These are phyloP conservation scores for Osmerus eperlanus DNA, from an alignment of 2,113 vertebrate species.

Conservation along the genomic window DNA sequence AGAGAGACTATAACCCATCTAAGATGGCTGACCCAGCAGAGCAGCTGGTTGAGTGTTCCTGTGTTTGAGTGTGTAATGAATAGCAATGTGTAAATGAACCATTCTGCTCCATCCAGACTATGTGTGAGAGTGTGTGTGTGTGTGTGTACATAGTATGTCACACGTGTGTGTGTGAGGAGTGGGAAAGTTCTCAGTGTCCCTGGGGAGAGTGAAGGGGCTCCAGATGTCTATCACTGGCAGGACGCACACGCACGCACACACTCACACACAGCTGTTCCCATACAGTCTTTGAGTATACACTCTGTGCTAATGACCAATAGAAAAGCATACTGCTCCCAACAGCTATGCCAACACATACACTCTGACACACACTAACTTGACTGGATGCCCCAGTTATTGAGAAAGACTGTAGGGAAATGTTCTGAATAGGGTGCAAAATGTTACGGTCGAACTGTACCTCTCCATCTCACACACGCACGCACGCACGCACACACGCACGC, in stretches of 20 bases:
- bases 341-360: not conserved
- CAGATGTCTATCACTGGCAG: slow-evolving; percentile 2
- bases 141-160: not conserved
- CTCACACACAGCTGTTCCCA: not conserved
- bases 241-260: not conserved
- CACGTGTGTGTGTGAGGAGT: not conserved
- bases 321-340: not conserved
- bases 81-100: not conserved
- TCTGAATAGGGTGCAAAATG: not conserved
- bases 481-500: no score
- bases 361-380: not conserved
- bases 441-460: not conserved
- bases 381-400: not conserved
- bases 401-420: not conserved
- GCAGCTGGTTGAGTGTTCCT: not conserved
- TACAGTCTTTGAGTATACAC: not conserved
- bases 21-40: not conserved
- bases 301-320: slow-evolving; percentile 1
- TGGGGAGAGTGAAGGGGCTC: not conserved
- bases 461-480: not conserved
- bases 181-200: not conserved
- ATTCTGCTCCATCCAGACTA: not conserved
- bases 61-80: not conserved
- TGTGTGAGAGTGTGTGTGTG: no score
- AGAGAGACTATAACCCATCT: no score